Evolutionary conservation across 2,888 invertebrate species (phyloP).

Genomic region (Lypha dubia): DNA sequence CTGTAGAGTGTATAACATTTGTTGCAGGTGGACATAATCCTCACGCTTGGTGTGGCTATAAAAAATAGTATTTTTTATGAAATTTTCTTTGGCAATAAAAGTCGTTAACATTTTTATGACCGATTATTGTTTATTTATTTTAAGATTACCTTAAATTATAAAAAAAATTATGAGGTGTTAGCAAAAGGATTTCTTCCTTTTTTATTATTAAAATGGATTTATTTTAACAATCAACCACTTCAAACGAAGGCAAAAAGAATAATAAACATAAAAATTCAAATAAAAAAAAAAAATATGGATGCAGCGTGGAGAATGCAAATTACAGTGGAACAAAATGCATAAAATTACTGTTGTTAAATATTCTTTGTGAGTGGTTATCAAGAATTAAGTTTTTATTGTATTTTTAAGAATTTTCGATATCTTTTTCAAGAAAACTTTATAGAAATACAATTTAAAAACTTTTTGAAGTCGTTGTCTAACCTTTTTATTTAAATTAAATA

Average conservation of each 20-base stretch:
- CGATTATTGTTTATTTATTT: constrained; percentile 63
- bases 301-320: neutral
- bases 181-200: constrained; percentile 50
- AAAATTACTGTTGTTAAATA: neutral
- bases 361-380: too few species aligned
- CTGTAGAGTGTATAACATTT: neutral
- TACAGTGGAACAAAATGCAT: neutral
- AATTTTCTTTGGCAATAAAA: constrained; percentile 26
- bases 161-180: constrained; percentile 64
- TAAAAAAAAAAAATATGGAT: neutral
- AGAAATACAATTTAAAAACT: too few species aligned
- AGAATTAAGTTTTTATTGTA: too few species aligned
- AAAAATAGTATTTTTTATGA: constrained; percentile 16
- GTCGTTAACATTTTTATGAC: constrained; percentile 48
- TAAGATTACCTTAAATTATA: constrained; percentile 30
- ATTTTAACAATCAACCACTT: constrained; percentile 55
- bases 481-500: too few species aligned
- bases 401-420: too few species aligned
- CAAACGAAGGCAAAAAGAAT: constrained; percentile 25
- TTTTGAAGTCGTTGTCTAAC: too few species aligned
- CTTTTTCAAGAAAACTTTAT: too few species aligned
- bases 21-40: neutral
- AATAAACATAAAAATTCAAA: neutral
- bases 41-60: neutral
- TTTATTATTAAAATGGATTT: neutral